phyloP scores from a whole-genome alignment of 2,113 vertebrate genomes.

The Cygnus buccinator region DNA sequence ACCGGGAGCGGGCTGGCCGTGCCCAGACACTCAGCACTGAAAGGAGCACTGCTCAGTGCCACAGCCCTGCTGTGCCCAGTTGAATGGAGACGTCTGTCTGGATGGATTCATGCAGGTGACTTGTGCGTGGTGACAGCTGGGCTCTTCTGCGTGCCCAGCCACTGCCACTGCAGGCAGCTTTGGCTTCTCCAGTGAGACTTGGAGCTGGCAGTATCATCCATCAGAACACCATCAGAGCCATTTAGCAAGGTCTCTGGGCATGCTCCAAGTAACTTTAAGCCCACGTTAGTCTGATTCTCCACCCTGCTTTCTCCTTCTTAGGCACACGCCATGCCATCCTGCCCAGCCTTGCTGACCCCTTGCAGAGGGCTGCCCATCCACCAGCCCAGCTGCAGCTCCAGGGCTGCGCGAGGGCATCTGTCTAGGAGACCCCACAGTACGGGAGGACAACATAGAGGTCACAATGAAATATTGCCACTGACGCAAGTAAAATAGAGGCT shows the following conservation, averaged over 20 bases:
- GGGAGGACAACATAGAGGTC: neutral
- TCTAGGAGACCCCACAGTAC: neutral
- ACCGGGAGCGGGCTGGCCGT: neutral
- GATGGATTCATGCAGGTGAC: accelerated
- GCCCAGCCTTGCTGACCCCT: neutral
- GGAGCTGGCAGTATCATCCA: neutral
- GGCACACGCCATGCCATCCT: neutral
- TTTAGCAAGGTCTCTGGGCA: neutral
- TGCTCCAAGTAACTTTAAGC: neutral
- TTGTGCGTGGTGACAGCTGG: neutral
- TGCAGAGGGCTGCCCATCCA: neutral
- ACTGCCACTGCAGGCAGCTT: neutral
- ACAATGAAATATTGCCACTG: neutral
- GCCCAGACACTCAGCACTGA: neutral
- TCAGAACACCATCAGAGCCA: neutral
- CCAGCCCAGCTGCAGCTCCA: neutral
- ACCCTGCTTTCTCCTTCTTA: neutral
- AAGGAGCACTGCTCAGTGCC: accelerated
- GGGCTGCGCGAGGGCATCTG: neutral
- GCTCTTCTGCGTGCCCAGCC: neutral
- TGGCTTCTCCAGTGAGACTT: neutral
- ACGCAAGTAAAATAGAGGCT: neutral
- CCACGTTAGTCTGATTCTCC: accelerated
- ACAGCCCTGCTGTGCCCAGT: accelerated
- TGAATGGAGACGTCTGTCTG: neutral